Conservation (phyloP, 1,140 invertebrate species). For the Galleria mellonella region DNA sequence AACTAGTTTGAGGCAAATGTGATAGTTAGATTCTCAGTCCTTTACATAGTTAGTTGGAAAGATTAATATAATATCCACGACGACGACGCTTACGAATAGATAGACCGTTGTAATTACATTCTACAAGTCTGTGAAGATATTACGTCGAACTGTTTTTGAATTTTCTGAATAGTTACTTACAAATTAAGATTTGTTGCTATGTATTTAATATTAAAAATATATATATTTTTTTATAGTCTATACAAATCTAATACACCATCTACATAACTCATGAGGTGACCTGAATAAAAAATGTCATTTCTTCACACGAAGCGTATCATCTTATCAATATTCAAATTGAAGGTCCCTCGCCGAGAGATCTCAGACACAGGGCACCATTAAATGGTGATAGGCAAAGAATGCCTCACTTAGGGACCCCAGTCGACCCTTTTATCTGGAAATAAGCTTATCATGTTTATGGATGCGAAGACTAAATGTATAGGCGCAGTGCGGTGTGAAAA, state of each 20-base stretch:
- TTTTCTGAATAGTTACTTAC: too few species aligned
- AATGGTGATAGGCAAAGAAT: constrained; percentile 60
- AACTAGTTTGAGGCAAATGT: too few species aligned
- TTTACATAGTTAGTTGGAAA: too few species aligned
- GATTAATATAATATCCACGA: too few species aligned
- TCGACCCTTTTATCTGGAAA: constrained; percentile 64
- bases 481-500: constrained; percentile 23
- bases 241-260: constrained; percentile 4
- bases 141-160: too few species aligned
- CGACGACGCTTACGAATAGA: too few species aligned
- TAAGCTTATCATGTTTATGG: constrained; percentile 64
- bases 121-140: too few species aligned
- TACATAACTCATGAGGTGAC: constrained; percentile 20
- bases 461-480: constrained; percentile 34
- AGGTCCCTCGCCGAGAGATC: constrained; percentile 47
- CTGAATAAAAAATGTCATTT: constrained; percentile 32
- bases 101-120: too few species aligned
- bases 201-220: too few species aligned
- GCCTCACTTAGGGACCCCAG: constrained; percentile 48
- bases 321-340: constrained; percentile 64
- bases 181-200: too few species aligned
- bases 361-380: constrained; percentile 58
- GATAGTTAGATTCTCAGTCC: too few species aligned
- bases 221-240: constrained; percentile 5
- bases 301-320: constrained; percentile 28